Evolutionary conservation across 2,797 vertebrate species (phyloP).

Genomic region (Sphenodon punctatus): DNA sequence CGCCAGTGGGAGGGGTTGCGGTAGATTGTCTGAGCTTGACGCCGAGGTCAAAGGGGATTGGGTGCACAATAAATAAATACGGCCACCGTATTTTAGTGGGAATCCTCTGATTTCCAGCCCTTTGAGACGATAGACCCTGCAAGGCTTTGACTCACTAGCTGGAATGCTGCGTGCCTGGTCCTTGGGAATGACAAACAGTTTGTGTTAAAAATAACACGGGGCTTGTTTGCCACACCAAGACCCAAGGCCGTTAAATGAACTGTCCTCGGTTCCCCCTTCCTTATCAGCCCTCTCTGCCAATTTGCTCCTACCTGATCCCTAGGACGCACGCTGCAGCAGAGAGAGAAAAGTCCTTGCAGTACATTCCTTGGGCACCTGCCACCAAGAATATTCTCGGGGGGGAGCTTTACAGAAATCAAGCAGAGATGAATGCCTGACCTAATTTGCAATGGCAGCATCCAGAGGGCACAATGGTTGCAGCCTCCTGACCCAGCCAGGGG

Average conservation of each 20-base stretch:
- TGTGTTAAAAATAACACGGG: background rate
- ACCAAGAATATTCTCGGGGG: background rate
- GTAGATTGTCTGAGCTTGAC: no score
- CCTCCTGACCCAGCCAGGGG: background rate
- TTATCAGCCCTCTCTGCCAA: background rate
- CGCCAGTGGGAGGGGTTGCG: no score
- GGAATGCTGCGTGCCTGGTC: background rate
- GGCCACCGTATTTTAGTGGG: no score
- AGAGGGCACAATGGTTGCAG: background rate
- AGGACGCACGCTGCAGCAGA: background rate
- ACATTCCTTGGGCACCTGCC: constrained; percentile 16
- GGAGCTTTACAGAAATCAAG: background rate
- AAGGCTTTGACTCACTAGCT: no score
- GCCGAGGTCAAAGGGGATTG: no score
- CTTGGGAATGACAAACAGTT: background rate
- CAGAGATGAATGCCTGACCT: constrained; percentile 51
- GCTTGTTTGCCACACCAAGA: fast-evolving
- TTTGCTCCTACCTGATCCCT: background rate
- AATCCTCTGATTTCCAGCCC: no score
- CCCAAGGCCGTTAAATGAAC: no score
- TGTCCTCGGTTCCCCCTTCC: fast-evolving
- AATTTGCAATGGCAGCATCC: constrained; percentile 47
- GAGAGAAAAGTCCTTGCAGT: background rate
- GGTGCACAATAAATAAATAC: no score
- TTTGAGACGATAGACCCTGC: no score